Evolutionary conservation across 2,888 invertebrate genomes (phyloP), one percentile per base, ranked within the genome.

Genomic region (Drosophila robusta): DNA sequence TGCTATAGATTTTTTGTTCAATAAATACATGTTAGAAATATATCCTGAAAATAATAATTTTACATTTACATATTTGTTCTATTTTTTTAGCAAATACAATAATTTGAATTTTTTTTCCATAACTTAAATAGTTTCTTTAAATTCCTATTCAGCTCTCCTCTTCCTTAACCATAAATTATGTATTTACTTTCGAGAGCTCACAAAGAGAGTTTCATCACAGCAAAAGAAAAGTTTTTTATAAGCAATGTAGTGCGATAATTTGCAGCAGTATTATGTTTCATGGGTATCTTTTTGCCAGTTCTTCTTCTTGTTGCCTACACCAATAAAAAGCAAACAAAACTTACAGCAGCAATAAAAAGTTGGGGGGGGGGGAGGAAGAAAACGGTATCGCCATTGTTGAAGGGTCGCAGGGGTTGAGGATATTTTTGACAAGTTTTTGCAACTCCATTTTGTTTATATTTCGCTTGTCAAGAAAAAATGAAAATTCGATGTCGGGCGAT

Each of bases 171-270:
- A 39, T 12, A 18, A 63, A 41, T 41, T 34, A 41, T 63, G 24
- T 14, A 63, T 63, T 47, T 41, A 47, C 16, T 46, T 9, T 7
- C 6, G 5, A 22, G 9, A 26, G n/a, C 16, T 26, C 7, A 22
- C 32, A 39, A 46, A 4, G 8, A 5, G n/a, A 54, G 29, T 46
- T 62, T n/a, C 16, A 34, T 32, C 26, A 32, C n/a, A 52, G 54
- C 16, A 29, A 51, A 50, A n/a, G 36, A 49, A 71, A 87, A 78
- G 51, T 72, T 87, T 72, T 62, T 50, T 55, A 63, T 57, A 64
- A 70, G 70, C 75, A 66, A 75, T 81, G 60, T 69, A 68, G 63
- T 71, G 75, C 58, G 66, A 82, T 68, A 88, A 79, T 79, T 86
- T 88, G 76, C 62, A 69, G 51, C 50, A 64, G 62, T 87, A 83